phyloP scores from a whole-genome alignment of 1,140 invertebrate species.

The Anagrus nilaparvatae region DNA sequence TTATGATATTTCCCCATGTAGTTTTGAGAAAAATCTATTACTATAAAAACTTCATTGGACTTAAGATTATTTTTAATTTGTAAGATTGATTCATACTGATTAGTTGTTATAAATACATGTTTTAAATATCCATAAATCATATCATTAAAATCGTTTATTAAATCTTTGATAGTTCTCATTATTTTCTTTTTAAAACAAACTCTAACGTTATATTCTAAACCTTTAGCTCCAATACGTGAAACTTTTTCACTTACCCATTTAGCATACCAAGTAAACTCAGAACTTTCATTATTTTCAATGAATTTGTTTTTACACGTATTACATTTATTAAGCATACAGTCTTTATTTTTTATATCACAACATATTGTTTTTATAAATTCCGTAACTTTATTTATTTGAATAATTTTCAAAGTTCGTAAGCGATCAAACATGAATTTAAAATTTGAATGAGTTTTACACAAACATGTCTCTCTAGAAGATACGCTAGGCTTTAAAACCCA shows the following conservation, averaged over 20 bases:
- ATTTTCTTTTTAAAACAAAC: background rate
- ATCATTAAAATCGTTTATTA: background rate
- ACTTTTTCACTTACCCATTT: background rate
- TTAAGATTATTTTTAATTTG: constrained; percentile 1
- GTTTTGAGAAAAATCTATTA: constrained; percentile 8
- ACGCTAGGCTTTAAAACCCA: background rate
- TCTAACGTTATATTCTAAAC: background rate
- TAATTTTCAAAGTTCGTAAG: background rate
- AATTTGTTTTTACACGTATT: background rate
- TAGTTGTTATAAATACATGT: background rate
- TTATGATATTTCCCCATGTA: background rate
- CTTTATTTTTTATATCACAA: background rate
- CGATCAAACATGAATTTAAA: background rate
- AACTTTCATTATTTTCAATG: background rate
- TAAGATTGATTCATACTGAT: background rate
- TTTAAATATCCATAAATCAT: background rate
- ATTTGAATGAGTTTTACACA: constrained; percentile 2
- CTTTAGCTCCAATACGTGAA: background rate
- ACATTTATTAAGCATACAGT: background rate
- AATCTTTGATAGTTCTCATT: background rate
- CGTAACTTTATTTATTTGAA: background rate
- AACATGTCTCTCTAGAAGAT: constrained; percentile 1
- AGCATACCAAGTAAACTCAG: background rate
- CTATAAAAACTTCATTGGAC: background rate
- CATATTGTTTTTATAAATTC: background rate